These are phyloP conservation scores for Catharus ustulatus DNA, from an alignment of 2,797 vertebrate genomes.

Conservation along the genomic window DNA sequence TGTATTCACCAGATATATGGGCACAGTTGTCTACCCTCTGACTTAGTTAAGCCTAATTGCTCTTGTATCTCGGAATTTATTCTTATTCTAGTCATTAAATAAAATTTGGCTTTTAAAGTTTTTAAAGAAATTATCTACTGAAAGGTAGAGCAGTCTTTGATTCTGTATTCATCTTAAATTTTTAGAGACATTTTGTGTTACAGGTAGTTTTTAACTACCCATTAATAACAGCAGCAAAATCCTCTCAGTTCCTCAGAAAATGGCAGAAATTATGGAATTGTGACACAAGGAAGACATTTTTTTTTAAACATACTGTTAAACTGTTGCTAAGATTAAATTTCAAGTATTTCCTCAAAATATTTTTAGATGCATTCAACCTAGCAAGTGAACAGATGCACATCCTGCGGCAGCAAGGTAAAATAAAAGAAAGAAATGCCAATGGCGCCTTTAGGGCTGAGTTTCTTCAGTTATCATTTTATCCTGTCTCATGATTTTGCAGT, in stretches of 20 bases:
- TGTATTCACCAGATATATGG: not conserved
- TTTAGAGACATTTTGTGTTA: not conserved
- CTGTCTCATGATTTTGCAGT: not conserved
- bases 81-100: not conserved
- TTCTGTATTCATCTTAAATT: not conserved
- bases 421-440: not conserved
- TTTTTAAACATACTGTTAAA: not conserved
- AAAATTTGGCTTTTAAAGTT: not conserved
- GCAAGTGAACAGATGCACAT: not conserved
- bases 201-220: not conserved
- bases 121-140: not conserved
- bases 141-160: not conserved
- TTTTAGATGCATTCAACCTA: not conserved
- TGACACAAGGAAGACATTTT: not conserved
- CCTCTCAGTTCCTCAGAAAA: not conserved
- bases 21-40: not conserved
- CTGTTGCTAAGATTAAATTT: not conserved
- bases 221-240: not conserved
- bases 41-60: not conserved
- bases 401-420: not conserved
- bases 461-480: not conserved
- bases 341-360: not conserved
- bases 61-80: not conserved
- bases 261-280: not conserved
- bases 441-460: not conserved